A percentile compares a stretch with the other conserved stretches of the same genome.
Conservation (phyloP, 2,797 vertebrate genomes). For the Rhinophrynus dorsalis region DNA sequence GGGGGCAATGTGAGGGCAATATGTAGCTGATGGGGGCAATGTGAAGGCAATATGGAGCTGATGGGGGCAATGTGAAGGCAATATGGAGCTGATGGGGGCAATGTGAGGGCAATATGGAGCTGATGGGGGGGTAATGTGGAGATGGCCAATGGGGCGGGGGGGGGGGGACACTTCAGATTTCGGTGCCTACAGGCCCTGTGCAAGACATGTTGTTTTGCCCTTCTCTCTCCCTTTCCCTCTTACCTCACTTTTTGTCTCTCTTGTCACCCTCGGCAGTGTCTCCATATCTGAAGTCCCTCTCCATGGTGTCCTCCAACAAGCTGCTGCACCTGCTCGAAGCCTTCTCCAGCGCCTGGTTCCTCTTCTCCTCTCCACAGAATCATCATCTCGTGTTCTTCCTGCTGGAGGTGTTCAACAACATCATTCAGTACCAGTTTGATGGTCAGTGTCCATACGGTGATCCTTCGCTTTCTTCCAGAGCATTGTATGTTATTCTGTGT, state of each 20-base stretch:
- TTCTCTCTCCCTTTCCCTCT: neutral
- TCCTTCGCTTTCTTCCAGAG: neutral
- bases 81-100: no score
- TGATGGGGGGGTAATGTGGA: no score
- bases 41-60: no score
- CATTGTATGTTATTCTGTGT: neutral
- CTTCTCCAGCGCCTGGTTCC: constrained; percentile 95
- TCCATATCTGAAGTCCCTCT: constrained; percentile 95
- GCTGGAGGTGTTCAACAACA: constrained; percentile 96
- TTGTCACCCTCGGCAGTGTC: constrained; percentile 75
- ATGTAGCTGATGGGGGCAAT: no score
- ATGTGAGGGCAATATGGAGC: no score
- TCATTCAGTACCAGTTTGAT: constrained; percentile 98
- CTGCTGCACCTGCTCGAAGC: constrained; percentile 94
- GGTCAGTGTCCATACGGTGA: constrained; percentile 74
- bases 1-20: no score
- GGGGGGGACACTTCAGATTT: no score
- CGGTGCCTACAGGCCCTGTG: no score
- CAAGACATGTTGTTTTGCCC: no score
- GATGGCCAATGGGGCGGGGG: no score
- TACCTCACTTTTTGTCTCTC: neutral
- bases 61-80: no score
- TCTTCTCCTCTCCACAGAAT: constrained; percentile 91
- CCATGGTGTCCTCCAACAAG: constrained; percentile 97
- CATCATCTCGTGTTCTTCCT: constrained; percentile 97